Base-by-base conservation (phyloP, 2,797 vertebrate species). In the Potorous gilbertii region DNA sequence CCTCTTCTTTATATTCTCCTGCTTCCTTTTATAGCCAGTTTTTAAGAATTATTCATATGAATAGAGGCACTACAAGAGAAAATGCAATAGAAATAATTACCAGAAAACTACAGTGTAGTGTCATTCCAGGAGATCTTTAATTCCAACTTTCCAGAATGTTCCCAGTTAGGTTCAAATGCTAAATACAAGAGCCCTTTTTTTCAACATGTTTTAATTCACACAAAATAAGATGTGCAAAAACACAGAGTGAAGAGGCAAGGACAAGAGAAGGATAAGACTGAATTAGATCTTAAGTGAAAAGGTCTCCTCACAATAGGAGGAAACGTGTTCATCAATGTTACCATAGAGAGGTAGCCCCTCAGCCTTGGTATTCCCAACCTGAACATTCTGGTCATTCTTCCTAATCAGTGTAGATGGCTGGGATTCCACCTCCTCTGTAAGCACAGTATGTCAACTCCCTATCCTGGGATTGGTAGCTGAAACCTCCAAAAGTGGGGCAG, bases 31-130 rank as follows among this genome's bases (percentile, higher is more conserved):
- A 91, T 94, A 92, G 66, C 29, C 91, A 87, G 3, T 24, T 93
- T 95, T 90, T 92, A 95, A 92, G n/a, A 97, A 95, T 95, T 31
- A 74, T 54, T 54, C 54, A 57, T 90, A 57, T 95, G 92, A 95
- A 95, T 95, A 97, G 91, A 94, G 92, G 56, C 87, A 55, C 81
- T 93, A 91, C 94, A 95, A 94, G 74, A 94, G 54, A 94, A 94
- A 54, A 91, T 94, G 87, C 93, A 87, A 66, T 50, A 92, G 93
- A 96, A 96, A 97, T 95, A 96, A 97, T 89, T 50, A 97, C 93
- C 90, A 81, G 0, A 40, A 96, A 93, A 54, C 66, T 90, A 93
- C 52, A 90, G 91, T 92, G 55, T 90, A 95, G 90, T 95, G 92
- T 46, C 55, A 90, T 95, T 93, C 21, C 90, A 95, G 92, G 91